Conservation (phyloP, 2,113 vertebrate species). For the Caranx ignobilis region DNA sequence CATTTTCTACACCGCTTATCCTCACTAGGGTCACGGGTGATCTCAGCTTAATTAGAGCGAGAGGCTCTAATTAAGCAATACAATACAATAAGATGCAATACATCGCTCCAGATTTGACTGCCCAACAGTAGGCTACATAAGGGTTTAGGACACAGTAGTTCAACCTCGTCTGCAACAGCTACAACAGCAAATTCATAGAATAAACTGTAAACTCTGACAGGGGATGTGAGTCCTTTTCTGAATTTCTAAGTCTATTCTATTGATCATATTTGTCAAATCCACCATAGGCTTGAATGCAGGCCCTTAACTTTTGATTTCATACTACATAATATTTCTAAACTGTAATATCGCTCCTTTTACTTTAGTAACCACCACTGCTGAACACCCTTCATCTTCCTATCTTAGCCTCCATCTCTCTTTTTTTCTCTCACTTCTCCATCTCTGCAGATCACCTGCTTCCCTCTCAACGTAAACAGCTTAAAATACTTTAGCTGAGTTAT, state of each 20-base stretch:
- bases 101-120: neutral
- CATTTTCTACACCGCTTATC: too few species aligned
- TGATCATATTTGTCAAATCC: neutral
- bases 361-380: neutral
- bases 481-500: constrained; percentile 51
- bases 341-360: neutral
- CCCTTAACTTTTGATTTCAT: neutral
- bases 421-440: constrained; percentile 3
- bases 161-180: neutral
- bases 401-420: neutral
- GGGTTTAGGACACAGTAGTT: neutral
- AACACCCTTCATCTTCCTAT: neutral
- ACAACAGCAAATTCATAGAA: too few species aligned
- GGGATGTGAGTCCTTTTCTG: neutral
- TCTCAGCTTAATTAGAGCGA: too few species aligned
- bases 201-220: too few species aligned
- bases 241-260: neutral
- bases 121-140: neutral
- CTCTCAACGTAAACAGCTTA: constrained; percentile 44
- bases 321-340: neutral
- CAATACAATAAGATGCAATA: neutral
- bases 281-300: neutral
- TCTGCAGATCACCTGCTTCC: constrained; percentile 41
- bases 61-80: too few species aligned
- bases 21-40: too few species aligned